These are phyloP conservation scores for Merodon equestris DNA, from an alignment of 2,888 invertebrate species.

Conservation along the genomic window DNA sequence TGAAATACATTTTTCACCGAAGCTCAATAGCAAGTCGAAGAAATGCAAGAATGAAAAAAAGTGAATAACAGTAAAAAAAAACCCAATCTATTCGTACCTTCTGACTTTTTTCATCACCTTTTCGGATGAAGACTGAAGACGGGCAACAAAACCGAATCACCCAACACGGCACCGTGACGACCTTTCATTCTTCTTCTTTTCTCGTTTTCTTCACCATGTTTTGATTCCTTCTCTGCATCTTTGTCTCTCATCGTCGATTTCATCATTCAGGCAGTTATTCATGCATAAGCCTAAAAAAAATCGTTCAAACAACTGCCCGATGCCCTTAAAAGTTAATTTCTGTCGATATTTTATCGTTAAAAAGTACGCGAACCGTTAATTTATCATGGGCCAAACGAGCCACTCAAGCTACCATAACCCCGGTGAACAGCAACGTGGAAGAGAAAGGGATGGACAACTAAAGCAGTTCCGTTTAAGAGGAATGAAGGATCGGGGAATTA, in stretches of 20 bases:
- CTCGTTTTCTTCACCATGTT: too few relatives aligned
- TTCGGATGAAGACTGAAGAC: too few relatives aligned
- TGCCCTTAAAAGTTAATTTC: conserved; percentile 68
- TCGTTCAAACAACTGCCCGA: conserved; percentile 47
- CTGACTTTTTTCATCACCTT: conserved; percentile 55
- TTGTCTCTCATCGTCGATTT: not conserved
- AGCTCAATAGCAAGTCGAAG: conserved; percentile 22
- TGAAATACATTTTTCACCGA: conserved; percentile 60
- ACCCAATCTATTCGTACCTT: conserved; percentile 14
- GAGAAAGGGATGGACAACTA: not conserved
- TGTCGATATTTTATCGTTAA: conserved; percentile 68
- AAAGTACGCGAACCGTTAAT: conserved; percentile 64
- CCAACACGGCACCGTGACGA: conserved; percentile 27
- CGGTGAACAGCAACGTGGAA: conserved; percentile 1
- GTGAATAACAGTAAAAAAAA: conserved; percentile 11
- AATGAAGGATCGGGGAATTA: conserved; percentile 53
- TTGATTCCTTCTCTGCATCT: conserved; percentile 6
- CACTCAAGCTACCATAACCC: conserved; percentile 40
- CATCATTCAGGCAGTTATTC: conserved; percentile 58
- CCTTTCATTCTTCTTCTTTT: conserved; percentile 25
- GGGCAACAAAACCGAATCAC: conserved; percentile 19
- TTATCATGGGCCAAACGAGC: conserved; percentile 61
- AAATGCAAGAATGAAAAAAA: conserved; percentile 4
- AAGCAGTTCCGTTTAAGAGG: too few relatives aligned
- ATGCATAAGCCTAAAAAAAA: conserved; percentile 53